Percentiles rank a stretch among this genome's conserved stretches.
phyloP scores from a whole-genome alignment of 2,888 invertebrate species.

The Coenonympha glycerion region DNA sequence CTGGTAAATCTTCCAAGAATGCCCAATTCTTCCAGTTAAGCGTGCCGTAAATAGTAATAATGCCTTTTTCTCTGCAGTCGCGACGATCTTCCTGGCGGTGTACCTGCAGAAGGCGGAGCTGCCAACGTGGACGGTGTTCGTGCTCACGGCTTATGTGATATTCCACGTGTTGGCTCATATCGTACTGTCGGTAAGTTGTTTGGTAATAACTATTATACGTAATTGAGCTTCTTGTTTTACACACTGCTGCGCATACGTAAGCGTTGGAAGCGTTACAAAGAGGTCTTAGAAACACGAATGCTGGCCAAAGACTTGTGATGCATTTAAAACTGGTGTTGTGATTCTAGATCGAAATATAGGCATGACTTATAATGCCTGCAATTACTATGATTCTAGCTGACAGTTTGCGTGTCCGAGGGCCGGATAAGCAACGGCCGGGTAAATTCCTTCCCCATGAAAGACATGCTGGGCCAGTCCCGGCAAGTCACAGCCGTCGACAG shows the following conservation, averaged over 20 bases:
- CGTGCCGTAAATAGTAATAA: too few relatives aligned
- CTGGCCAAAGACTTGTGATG: too few relatives aligned
- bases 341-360: too few relatives aligned
- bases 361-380: too few relatives aligned
- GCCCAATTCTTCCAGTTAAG: too few relatives aligned
- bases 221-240: too few relatives aligned
- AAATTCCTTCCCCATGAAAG: conserved; percentile 90
- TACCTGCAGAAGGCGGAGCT: conserved; percentile 89
- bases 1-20: too few relatives aligned
- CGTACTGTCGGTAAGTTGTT: conserved; percentile 83
- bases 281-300: too few relatives aligned
- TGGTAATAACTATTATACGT: too few relatives aligned
- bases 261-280: too few relatives aligned
- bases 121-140: conserved; percentile 90
- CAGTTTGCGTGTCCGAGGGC: conserved; percentile 85
- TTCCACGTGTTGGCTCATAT: conserved; percentile 93
- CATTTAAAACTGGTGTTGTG: too few relatives aligned
- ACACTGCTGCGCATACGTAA: too few relatives aligned
- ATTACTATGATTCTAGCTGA: conserved; percentile 71
- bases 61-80: conserved; percentile 81
- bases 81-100: conserved; percentile 94
- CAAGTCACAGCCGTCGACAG: conserved; percentile 81
- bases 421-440: conserved; percentile 82
- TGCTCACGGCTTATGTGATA: conserved; percentile 90
- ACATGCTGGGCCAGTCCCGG: conserved; percentile 79